Percentiles rank a stretch among this genome's conserved stretches.
Conservation (phyloP, 2,113 vertebrate species). For the Aptenodytes patagonicus region DNA sequence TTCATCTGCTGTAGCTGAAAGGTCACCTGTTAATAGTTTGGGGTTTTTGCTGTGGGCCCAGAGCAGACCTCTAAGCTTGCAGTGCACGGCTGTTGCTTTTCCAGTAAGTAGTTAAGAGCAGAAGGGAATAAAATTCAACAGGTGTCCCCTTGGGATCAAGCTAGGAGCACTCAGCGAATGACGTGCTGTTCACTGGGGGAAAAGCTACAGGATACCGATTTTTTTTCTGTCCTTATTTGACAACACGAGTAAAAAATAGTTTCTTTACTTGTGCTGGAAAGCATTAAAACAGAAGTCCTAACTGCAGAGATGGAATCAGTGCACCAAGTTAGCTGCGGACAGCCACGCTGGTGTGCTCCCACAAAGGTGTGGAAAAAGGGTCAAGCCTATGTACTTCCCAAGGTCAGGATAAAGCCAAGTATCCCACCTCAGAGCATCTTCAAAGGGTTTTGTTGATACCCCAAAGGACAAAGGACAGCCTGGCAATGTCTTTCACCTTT, state of each 20-base stretch:
- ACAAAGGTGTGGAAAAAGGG: background rate
- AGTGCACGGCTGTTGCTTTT: background rate
- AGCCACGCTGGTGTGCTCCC: background rate
- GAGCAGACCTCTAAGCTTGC: background rate
- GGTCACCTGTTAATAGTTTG: background rate
- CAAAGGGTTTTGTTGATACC: background rate
- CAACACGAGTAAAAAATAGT: background rate
- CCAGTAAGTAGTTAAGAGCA: background rate
- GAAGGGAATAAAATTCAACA: background rate
- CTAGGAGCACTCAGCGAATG: background rate
- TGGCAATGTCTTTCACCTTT: background rate
- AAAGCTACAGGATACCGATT: background rate
- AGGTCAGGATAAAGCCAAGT: background rate
- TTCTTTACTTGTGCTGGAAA: background rate
- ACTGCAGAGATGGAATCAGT: background rate
- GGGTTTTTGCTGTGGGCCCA: rapidly evolving
- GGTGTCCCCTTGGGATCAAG: background rate
- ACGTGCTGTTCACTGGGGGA: background rate
- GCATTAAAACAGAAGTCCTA: background rate
- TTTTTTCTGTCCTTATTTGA: background rate
- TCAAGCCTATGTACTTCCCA: background rate
- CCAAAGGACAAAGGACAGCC: background rate
- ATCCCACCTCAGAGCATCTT: background rate
- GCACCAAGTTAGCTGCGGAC: background rate
- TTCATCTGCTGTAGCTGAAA: background rate